Base-by-base conservation (phyloP, 2,113 vertebrate species). In the Anarrhichthys ocellatus region DNA sequence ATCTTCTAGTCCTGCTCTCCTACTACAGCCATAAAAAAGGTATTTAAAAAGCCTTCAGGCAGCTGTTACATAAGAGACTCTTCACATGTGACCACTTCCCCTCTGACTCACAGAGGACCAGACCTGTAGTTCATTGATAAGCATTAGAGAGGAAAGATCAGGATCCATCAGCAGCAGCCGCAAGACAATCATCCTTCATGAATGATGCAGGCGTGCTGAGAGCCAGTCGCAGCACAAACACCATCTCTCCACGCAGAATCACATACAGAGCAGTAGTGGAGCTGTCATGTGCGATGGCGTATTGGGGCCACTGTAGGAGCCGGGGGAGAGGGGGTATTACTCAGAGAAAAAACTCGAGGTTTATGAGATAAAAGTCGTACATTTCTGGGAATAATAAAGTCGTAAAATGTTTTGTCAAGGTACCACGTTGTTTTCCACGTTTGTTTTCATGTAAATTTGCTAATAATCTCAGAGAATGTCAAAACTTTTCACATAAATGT, bases 21-120 rank as follows among this genome's bases (percentile, higher is more conserved):
- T 85, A 83, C 62, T 6, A 75, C 40, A 18, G 40, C 46, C 46
- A 32, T 65, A 15, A 24, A 76, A 79, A 69, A 24, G 34, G 46
- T 6, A 72, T 78, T 76, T 68, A 65, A 86, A 73, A 77, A 69
- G 73, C 76, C 76, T 67, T 63, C 38, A 67, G 73, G 5, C 65
- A 29, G 29, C 17, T 20, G 66, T 68, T 79, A 81, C 69, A 52
- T 83, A 63, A 73, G 3, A 85, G 22, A 69, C 17, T 4, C 38
- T 66, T 65, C 1, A 59, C 76, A 66, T 11, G 70, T 71, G 58
- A 71, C 64, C 76, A 67, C 71, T 50, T 66, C 40, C 58, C 7
- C 42, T 71, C 17, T 24, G 20, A 11, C n/a, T 24, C 70, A 46
- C 6, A 18, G 3, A 73, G 22, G 38, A 65, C 9, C 1, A 20